Evolutionary conservation across 2,888 invertebrate genomes (phyloP).

Genomic region (Netelia virgata): DNA sequence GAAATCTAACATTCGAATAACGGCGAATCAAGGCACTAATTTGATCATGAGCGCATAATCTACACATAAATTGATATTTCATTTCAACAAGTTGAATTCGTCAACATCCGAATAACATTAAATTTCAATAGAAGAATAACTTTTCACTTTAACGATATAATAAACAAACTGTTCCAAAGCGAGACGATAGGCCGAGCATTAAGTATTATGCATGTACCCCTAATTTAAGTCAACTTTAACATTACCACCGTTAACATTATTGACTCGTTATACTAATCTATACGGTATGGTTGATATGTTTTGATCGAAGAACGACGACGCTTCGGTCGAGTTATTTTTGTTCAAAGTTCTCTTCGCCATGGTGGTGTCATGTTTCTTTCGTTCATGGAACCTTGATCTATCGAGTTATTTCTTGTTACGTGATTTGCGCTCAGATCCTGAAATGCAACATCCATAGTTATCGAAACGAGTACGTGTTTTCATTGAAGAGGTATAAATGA

Average conservation of each 20-base stretch:
- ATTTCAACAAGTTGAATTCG: background rate
- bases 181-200: slow-evolving; percentile 25
- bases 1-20: background rate
- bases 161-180: slow-evolving; percentile 9
- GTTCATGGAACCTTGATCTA: slow-evolving; percentile 17
- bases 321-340: slow-evolving; percentile 18
- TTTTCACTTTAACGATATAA: slow-evolving; percentile 9
- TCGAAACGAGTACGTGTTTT: background rate
- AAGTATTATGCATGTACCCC: slow-evolving; percentile 55
- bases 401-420: slow-evolving; percentile 11
- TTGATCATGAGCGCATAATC: background rate
- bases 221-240: slow-evolving; percentile 57
- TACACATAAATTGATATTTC: background rate
- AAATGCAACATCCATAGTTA: slow-evolving; percentile 39
- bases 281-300: slow-evolving; percentile 58
- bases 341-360: slow-evolving; percentile 36
- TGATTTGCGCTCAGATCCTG: slow-evolving; percentile 47
- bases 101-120: background rate
- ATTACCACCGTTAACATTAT: slow-evolving; percentile 58
- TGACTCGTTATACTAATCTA: slow-evolving; percentile 60
- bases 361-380: slow-evolving; percentile 45
- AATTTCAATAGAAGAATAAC: slow-evolving; percentile 16
- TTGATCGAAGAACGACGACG: slow-evolving; percentile 38
- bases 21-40: background rate
- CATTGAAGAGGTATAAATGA: background rate